These are phyloP conservation scores for Ephialtes manifestator DNA, from an alignment of 2,888 invertebrate genomes.

Conservation along the genomic window DNA sequence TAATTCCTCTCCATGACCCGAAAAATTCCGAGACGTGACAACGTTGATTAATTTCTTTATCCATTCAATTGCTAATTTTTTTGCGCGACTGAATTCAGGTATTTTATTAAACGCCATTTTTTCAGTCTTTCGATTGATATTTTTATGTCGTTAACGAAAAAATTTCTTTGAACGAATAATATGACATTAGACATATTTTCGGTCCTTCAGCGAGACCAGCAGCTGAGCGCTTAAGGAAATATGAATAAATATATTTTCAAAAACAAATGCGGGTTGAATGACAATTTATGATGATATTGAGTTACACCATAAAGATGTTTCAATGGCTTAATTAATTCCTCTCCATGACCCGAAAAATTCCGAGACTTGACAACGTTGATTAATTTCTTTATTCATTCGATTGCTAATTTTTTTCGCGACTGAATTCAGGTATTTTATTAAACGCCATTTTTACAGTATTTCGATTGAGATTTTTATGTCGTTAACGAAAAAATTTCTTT, in stretches of 20 bases:
- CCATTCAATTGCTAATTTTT: neutral
- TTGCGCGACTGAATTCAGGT: neutral
- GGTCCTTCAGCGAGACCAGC: neutral
- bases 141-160: no score
- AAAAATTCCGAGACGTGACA: neutral
- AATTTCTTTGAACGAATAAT: neutral
- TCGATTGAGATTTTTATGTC: no score
- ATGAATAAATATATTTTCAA: neutral
- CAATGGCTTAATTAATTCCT: constrained; percentile 5
- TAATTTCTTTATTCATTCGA: neutral
- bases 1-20: neutral
- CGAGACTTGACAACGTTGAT: neutral
- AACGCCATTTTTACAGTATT: no score
- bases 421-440: no score
- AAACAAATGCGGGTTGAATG: neutral
- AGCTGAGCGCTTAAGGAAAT: constrained; percentile 1
- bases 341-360: neutral
- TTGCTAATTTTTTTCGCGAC: no score
- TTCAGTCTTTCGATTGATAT: no score
- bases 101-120: no score
- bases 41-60: neutral
- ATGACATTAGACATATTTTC: neutral
- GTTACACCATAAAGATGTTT: neutral
- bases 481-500: no score
- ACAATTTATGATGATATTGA: neutral